A percentile compares a stretch with the other conserved stretches of the same genome.
Evolutionary conservation across 1,140 invertebrate species (phyloP).

Genomic region (Hirudo medicinalis): DNA sequence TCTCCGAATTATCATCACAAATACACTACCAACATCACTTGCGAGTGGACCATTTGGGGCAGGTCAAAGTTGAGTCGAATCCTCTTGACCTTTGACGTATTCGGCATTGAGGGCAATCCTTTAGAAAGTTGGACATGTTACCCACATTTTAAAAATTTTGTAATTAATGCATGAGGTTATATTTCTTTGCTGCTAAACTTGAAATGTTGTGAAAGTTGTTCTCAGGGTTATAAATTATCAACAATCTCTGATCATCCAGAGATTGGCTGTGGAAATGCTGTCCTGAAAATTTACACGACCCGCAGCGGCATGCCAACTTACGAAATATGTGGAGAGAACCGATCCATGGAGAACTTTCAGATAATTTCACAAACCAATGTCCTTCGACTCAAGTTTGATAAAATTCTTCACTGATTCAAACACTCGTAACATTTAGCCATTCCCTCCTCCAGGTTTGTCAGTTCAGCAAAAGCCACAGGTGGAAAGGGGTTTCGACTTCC

Average conservation of each 20-base stretch:
- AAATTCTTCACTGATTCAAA: not conserved
- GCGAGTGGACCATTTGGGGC: conserved; percentile 77
- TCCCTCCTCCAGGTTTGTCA: conserved; percentile 16
- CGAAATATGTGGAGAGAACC: conserved; percentile 17
- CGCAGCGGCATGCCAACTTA: not conserved
- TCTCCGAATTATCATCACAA: conserved; percentile 21
- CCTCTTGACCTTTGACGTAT: conserved; percentile 70
- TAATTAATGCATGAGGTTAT: too few species aligned
- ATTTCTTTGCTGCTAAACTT: too few species aligned
- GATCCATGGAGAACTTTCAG: conserved; percentile 8
- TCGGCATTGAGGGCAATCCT: conserved; percentile 76
- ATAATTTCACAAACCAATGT: conserved; percentile 13
- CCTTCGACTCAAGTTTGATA: conserved; percentile 12
- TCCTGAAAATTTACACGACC: conserved; percentile 19
- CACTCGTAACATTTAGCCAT: not conserved
- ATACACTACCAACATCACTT: conserved; percentile 35
- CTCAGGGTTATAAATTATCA: too few species aligned
- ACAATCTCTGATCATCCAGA: not conserved
- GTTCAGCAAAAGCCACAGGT: conserved; percentile 20
- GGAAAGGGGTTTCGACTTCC: conserved; percentile 24
- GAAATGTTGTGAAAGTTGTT: too few species aligned
- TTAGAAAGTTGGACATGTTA: conserved; percentile 11
- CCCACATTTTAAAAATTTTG: not conserved
- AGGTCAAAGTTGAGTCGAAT: conserved; percentile 63
- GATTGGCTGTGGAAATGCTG: conserved; percentile 40